Base-by-base conservation (phyloP, 2,113 vertebrate species). In the Phrynosoma blainvillii region DNA sequence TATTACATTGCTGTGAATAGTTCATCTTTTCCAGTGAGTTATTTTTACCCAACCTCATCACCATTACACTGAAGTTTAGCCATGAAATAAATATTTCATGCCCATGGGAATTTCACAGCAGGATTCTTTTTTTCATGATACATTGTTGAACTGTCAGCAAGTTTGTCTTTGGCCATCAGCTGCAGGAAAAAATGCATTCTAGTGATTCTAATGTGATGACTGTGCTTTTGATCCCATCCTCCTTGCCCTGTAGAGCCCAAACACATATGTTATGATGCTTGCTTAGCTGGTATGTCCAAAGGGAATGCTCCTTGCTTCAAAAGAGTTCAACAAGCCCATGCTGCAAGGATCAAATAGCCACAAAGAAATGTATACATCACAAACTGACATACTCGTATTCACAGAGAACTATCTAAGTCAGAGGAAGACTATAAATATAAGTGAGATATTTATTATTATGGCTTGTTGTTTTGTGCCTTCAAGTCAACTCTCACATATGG, bases 11-110 rank as follows among this genome's bases (percentile, higher is more conserved):
- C 71, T 42, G 76, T 70, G 23, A 88, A 13, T 75, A 42, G 1
- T 30, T 65, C 16, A 18, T 71, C 65, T 83, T 90, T 73, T 62
- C 87, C 88, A 62, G 13, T 32, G 71, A 82, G 47, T 83, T 59
- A n/a, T 40, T 66, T 65, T 65, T 78, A 12, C 20, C 3, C 4
- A 88, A 4, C 78, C 71, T n/a, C 52, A 66, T 65, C 62, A 88
- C 66, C 1, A 12, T 79, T 87, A 71, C 1, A 0, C 12, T n/a
- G 73, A 27, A 88, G 83, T n/a, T 0, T 87, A 52, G 59, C 27
- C 27, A 32, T 78, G 78, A 66, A 18, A 20, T 87, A 54, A n/a
- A n/a, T 56, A 76, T 62, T 65, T 77, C 0, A 9, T 30, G 56
- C 79, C 47, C 52, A n/a, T 80, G 74, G 84, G 78, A 88, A 65